Evolutionary conservation across 2,888 invertebrate genomes (phyloP).

Genomic region (Trissonchulus sp.): DNA sequence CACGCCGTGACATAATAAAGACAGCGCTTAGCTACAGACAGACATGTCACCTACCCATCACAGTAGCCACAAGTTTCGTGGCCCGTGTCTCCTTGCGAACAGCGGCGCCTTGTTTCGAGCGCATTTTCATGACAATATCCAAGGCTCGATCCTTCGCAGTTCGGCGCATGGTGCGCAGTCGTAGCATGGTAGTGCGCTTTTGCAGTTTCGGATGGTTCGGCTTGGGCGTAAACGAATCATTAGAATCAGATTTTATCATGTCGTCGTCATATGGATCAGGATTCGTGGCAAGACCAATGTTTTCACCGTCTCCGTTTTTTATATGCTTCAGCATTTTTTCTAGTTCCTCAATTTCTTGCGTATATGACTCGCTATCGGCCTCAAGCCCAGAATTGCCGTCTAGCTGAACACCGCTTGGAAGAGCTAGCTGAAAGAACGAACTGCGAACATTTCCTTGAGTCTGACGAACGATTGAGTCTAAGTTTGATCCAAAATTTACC

Average conservation of each 20-base stretch:
- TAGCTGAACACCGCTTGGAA: neutral
- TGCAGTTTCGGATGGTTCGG: neutral
- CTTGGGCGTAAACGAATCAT: neutral
- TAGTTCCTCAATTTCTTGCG: neutral
- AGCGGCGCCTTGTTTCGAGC: slow-evolving; percentile 50
- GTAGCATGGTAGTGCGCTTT: neutral
- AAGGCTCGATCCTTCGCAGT: slow-evolving; percentile 38
- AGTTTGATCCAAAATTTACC: slow-evolving; percentile 16
- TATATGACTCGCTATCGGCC: neutral
- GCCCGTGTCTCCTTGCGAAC: slow-evolving; percentile 49
- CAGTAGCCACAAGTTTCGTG: slow-evolving; percentile 55
- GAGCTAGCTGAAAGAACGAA: neutral
- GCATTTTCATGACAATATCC: slow-evolving; percentile 47
- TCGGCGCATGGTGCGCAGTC: neutral
- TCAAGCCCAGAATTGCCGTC: neutral
- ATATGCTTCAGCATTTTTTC: neutral
- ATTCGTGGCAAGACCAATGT: neutral
- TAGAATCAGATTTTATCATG: neutral
- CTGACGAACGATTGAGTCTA: slow-evolving; percentile 7
- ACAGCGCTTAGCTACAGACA: too few relatives aligned
- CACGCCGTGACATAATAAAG: too few relatives aligned
- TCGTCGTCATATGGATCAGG: neutral
- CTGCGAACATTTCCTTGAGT: neutral
- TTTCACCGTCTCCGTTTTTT: neutral
- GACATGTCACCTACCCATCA: slow-evolving; percentile 56